Percentiles rank a stretch among this genome's conserved stretches.
phyloP scores from a whole-genome alignment of 2,797 vertebrate genomes.

The Pangasius macronema region DNA sequence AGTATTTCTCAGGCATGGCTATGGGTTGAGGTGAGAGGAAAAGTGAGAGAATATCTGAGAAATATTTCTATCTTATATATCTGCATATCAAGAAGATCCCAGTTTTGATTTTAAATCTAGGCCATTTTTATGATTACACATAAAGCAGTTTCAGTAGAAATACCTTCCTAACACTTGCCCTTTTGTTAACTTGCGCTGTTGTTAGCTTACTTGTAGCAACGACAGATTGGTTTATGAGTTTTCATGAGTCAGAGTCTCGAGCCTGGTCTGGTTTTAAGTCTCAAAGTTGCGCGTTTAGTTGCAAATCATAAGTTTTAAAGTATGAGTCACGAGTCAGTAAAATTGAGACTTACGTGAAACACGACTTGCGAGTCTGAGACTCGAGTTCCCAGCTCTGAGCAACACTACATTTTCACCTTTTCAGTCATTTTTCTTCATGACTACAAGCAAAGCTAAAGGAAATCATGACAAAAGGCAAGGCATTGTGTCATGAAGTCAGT shows the following conservation, averaged over 20 bases:
- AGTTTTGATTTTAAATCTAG: neutral
- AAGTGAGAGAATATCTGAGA: neutral
- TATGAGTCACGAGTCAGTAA: neutral
- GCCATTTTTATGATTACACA: neutral
- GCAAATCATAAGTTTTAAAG: neutral
- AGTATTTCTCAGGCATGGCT: neutral
- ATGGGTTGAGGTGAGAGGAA: neutral
- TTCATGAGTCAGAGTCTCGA: conserved; percentile 19
- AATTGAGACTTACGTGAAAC: neutral
- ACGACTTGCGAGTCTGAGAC: neutral
- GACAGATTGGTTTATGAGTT: neutral
- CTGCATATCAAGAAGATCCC: no score
- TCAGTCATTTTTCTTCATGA: neutral
- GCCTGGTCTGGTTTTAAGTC: neutral
- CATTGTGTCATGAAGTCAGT: neutral
- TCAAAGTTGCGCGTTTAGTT: neutral
- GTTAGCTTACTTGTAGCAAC: neutral
- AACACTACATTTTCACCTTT: neutral
- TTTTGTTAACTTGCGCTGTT: neutral
- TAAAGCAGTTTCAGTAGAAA: neutral
- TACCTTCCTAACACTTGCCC: conserved; percentile 4
- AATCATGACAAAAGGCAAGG: neutral
- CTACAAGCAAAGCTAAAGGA: neutral
- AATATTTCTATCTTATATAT: neutral
- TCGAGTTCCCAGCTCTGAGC: neutral